Conservation (phyloP, 2,113 vertebrate species). For the Phyllostomus discolor region DNA sequence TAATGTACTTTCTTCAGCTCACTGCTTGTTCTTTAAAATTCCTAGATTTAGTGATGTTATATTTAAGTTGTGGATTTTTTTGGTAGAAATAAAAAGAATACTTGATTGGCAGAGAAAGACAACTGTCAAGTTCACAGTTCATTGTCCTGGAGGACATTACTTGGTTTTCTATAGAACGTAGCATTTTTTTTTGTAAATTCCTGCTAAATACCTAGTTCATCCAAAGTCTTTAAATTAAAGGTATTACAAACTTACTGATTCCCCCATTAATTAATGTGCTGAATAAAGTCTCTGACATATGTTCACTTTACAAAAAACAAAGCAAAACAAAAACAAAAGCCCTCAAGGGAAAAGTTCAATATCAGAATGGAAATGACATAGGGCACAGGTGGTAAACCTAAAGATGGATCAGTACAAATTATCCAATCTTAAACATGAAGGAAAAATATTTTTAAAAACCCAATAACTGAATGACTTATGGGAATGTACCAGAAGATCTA, state of each 20-base stretch:
- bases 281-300: background rate
- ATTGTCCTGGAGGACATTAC: background rate
- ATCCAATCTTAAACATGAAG: background rate
- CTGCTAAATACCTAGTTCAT: background rate
- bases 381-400: background rate
- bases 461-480: background rate
- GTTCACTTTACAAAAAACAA: background rate
- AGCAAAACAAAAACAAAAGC: background rate
- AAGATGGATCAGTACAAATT: background rate
- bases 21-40: background rate
- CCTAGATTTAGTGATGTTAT: background rate
- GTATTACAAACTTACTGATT: background rate
- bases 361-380: background rate
- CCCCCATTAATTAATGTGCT: background rate
- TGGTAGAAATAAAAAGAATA: background rate
- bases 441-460: background rate
- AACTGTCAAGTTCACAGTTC: background rate
- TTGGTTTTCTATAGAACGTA: background rate
- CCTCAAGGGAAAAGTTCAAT: background rate
- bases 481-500: background rate
- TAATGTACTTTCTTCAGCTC: background rate
- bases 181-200: background rate
- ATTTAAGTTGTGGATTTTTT: background rate
- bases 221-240: background rate
- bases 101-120: background rate